These are phyloP conservation scores for Gorsachius magnificus DNA, from an alignment of 2,797 vertebrate genomes.

Conservation along the genomic window DNA sequence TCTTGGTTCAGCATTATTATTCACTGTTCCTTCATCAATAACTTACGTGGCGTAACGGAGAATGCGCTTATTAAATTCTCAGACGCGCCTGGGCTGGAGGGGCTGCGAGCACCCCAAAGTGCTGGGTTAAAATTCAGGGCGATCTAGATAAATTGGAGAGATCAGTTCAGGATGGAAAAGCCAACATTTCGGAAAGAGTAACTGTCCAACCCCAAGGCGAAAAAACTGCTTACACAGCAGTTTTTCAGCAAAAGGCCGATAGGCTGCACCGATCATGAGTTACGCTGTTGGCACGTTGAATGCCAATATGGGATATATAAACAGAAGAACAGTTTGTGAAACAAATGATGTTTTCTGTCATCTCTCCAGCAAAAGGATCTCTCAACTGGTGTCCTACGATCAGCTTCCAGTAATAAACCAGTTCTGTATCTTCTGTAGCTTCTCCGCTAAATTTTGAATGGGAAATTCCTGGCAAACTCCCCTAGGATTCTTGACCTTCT, in stretches of 20 bases:
- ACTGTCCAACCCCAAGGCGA: not conserved
- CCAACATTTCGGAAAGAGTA: not conserved
- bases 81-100: not conserved
- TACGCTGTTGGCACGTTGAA: not conserved
- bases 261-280: not conserved
- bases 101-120: not conserved
- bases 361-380: not conserved
- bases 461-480: not conserved
- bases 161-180: not conserved
- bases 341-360: not conserved
- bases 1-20: not conserved
- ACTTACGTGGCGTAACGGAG: not conserved
- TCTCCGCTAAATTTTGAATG: not conserved
- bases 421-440: not conserved
- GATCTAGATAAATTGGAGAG: not conserved
- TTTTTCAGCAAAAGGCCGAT: not conserved
- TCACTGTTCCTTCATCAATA: not conserved
- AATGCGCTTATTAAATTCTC: not conserved
- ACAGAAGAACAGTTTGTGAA: not conserved
- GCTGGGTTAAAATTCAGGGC: not conserved
- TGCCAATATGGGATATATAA: not conserved
- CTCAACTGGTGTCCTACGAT: not conserved
- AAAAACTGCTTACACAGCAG: not conserved
- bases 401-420: not conserved
- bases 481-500: not conserved